These are phyloP conservation scores for Nicator chloris DNA, from an alignment of 2,113 vertebrate species.

Conservation along the genomic window DNA sequence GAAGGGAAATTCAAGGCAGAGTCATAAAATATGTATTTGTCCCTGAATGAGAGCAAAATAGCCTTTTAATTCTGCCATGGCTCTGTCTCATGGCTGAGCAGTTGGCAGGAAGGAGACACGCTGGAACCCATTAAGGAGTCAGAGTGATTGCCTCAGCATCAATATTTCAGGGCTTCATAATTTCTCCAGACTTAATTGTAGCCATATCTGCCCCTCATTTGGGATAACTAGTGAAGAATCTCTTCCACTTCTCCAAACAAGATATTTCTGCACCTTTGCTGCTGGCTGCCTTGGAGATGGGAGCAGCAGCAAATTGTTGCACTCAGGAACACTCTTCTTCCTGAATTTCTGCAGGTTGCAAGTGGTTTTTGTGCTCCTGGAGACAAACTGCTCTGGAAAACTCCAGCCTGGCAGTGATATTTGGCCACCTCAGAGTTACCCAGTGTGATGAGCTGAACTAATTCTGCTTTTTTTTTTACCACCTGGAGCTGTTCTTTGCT, in stretches of 20 bases:
- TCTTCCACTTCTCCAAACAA: neutral
- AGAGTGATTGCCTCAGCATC: conserved; percentile 18
- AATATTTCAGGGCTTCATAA: conserved; percentile 48
- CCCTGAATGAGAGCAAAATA: conserved; percentile 47
- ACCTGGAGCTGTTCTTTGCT: neutral
- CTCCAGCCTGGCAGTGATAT: neutral
- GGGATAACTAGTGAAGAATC: neutral
- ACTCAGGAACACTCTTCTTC: neutral
- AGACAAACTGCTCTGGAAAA: neutral
- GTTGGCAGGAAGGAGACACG: neutral
- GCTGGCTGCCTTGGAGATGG: neutral
- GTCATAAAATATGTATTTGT: conserved; percentile 12
- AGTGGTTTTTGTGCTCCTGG: neutral
- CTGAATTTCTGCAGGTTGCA: neutral
- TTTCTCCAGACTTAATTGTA: conserved; percentile 29
- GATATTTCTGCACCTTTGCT: neutral
- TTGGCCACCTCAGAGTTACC: neutral
- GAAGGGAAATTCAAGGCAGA: neutral
- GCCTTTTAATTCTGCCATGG: conserved; percentile 21
- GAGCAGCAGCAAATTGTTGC: neutral
- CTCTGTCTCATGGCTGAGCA: neutral
- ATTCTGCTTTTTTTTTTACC: neutral
- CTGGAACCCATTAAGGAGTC: conserved; percentile 28
- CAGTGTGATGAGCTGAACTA: neutral
- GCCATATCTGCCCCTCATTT: neutral